Evolutionary conservation across 1,140 invertebrate species (phyloP).

Genomic region (Drosophila auraria): DNA sequence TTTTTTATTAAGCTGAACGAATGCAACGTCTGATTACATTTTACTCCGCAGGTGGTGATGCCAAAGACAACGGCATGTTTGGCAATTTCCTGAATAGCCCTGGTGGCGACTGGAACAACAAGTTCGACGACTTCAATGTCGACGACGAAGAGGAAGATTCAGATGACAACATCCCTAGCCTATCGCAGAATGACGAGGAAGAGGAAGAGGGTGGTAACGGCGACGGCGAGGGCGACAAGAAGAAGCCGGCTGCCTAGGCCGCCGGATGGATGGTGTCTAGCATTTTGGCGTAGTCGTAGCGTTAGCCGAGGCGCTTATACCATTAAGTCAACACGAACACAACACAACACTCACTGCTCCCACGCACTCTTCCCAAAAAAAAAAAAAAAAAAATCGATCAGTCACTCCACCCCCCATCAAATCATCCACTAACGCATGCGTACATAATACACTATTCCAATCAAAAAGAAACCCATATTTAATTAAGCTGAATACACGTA

Average conservation of each 20-base stretch:
- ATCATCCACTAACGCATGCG: constrained; percentile 48
- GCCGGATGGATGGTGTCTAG: constrained; percentile 43
- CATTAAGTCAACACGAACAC: constrained; percentile 63
- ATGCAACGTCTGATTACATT: neutral
- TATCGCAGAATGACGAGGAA: constrained; percentile 81
- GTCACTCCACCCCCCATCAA: constrained; percentile 23
- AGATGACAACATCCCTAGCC: constrained; percentile 79
- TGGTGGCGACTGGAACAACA: constrained; percentile 75
- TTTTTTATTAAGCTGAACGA: neutral
- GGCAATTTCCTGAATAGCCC: constrained; percentile 55
- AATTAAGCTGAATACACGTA: constrained; percentile 62
- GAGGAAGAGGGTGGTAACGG: constrained; percentile 69
- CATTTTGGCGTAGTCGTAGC: constrained; percentile 73
- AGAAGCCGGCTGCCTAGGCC: constrained; percentile 63
- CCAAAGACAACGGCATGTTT: constrained; percentile 70
- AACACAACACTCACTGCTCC: constrained; percentile 32
- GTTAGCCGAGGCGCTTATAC: constrained; percentile 66
- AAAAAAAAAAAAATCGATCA: constrained; percentile 26
- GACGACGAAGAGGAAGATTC: constrained; percentile 79
- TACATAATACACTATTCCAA: constrained; percentile 68
- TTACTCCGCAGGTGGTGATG: constrained; percentile 20
- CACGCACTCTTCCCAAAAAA: constrained; percentile 4
- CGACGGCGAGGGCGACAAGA: constrained; percentile 70
- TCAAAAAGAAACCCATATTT: constrained; percentile 46
- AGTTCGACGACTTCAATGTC: constrained; percentile 77